Percentiles rank a stretch among this genome's conserved stretches.
These are phyloP conservation scores for Ondatra zibethicus DNA, from an alignment of 2,113 vertebrate genomes.

Conservation along the genomic window DNA sequence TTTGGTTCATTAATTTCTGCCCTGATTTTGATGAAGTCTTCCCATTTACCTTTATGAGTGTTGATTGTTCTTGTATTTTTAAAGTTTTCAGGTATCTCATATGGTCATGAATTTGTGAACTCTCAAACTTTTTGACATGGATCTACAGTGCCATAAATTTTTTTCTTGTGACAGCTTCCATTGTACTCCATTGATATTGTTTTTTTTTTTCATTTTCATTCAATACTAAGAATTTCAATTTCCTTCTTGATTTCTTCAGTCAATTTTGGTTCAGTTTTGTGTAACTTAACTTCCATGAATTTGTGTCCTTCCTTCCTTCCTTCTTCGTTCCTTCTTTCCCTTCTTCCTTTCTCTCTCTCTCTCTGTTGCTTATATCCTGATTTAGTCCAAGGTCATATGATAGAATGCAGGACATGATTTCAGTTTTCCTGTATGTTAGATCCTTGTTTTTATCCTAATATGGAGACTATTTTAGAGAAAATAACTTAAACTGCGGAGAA, in stretches of 20 bases:
- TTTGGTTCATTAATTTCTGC: background rate
- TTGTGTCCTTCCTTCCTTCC: background rate
- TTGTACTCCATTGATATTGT: background rate
- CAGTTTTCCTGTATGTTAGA: background rate
- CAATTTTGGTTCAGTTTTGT: background rate
- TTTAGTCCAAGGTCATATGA: background rate
- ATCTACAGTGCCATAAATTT: background rate
- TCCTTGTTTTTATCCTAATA: background rate
- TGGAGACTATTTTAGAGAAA: background rate
- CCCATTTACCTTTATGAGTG: too few relatives aligned
- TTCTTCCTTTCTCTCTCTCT: too few relatives aligned
- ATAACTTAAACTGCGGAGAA: background rate
- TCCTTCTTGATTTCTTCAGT: background rate
- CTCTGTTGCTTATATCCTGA: background rate
- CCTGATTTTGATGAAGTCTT: too few relatives aligned
- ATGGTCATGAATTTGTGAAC: too few relatives aligned
- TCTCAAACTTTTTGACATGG: background rate
- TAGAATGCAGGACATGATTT: background rate
- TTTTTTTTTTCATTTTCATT: background rate
- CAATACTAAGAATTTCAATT: background rate
- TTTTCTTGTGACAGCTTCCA: background rate
- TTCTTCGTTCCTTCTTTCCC: too few relatives aligned
- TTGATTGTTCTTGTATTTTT: too few relatives aligned
- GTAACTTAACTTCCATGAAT: background rate
- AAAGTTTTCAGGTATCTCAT: too few relatives aligned